Percentiles rank a stretch among this genome's conserved stretches.
phyloP scores from a whole-genome alignment of 92 coral and sea anemone species.

The Palythoa heliodiscus region DNA sequence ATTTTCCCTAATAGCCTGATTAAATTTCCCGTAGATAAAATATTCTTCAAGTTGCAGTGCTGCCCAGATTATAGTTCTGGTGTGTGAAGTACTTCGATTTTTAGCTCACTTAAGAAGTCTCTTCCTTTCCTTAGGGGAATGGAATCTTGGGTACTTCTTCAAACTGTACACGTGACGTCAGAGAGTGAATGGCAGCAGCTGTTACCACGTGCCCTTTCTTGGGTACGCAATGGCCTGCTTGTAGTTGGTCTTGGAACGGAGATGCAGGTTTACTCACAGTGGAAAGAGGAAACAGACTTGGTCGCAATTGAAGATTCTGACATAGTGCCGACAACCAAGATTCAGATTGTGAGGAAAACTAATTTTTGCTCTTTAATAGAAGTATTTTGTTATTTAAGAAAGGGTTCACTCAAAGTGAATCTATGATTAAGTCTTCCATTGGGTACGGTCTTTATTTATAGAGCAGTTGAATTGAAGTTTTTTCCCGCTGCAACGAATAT shows the following conservation, averaged over 20 bases:
- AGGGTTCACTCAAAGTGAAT: not conserved
- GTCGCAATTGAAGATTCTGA: slow-evolving; percentile 68
- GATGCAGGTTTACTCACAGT: slow-evolving; percentile 97
- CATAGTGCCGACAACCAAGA: slow-evolving; percentile 80
- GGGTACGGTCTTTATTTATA: no score
- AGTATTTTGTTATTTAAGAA: not conserved
- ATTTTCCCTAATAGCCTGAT: no score
- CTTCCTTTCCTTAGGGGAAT: slow-evolving; percentile 33
- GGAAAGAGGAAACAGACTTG: slow-evolving; percentile 81
- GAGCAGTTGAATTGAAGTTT: no score
- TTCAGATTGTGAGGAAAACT: slow-evolving; percentile 56
- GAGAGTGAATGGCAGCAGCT: slow-evolving; percentile 94
- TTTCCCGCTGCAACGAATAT: no score
- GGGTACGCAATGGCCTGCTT: slow-evolving; percentile 92
- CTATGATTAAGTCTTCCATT: no score
- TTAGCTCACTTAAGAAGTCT: not conserved
- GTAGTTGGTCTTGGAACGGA: slow-evolving; percentile 97
- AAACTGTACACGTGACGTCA: slow-evolving; percentile 81
- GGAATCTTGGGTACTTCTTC: slow-evolving; percentile 87
- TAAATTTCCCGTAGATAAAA: no score
- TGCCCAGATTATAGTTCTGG: not conserved
- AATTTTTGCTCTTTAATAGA: not conserved
- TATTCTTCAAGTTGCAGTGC: not conserved
- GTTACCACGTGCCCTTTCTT: slow-evolving; percentile 82
- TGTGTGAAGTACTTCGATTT: not conserved